Conservation (phyloP, 2,888 invertebrate species). For the Polyploca ridens region DNA sequence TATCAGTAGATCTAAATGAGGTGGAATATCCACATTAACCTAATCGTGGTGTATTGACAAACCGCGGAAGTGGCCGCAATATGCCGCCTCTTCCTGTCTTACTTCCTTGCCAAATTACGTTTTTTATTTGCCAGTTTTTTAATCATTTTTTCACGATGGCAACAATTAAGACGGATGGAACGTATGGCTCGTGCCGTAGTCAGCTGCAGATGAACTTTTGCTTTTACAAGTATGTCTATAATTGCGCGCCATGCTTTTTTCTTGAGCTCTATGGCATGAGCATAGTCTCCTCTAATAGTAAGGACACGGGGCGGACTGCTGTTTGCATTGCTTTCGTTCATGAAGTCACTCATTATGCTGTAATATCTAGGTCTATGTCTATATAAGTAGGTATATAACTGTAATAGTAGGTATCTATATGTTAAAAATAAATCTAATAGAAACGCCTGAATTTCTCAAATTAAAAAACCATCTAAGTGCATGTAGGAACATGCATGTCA, state of each 20-base stretch:
- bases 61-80: slow-evolving; percentile 80
- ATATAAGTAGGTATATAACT: too few species aligned
- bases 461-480: too few species aligned
- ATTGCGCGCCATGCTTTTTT: background rate
- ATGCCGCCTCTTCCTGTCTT: slow-evolving; percentile 80
- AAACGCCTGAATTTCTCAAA: too few species aligned
- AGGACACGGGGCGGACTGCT: too few species aligned
- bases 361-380: too few species aligned
- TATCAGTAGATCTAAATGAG: background rate
- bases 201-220: slow-evolving; percentile 63
- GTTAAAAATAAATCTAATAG: too few species aligned
- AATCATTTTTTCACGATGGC: slow-evolving; percentile 43
- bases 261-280: background rate
- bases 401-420: too few species aligned
- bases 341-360: too few species aligned
- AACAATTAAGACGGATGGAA: slow-evolving; percentile 61
- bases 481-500: too few species aligned
- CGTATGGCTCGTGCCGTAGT: slow-evolving; percentile 74
- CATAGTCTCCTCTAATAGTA: too few species aligned
- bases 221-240: slow-evolving; percentile 44
- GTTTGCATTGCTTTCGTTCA: too few species aligned
- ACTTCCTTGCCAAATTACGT: slow-evolving; percentile 72
- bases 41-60: slow-evolving; percentile 31
- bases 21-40: slow-evolving; percentile 47
- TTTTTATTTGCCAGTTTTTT: slow-evolving; percentile 64